phyloP scores from a whole-genome alignment of 2,113 vertebrate genomes.

The Clarias macrocephalus region DNA sequence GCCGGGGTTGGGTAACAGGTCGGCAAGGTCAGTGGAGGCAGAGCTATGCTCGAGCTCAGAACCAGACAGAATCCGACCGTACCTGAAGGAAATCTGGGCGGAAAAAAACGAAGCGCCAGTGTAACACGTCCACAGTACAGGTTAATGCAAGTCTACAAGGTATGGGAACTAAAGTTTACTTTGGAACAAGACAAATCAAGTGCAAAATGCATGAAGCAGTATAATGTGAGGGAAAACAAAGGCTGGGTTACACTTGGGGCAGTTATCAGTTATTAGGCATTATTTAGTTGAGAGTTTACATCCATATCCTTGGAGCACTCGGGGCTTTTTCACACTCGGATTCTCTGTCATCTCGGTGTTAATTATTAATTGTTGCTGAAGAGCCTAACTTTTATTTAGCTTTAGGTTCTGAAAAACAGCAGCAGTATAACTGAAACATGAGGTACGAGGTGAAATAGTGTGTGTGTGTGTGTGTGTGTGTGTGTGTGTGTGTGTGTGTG shows the following conservation, averaged over 20 bases:
- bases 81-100: background rate
- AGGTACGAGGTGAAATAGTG: no score
- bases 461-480: no score
- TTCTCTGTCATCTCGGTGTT: background rate
- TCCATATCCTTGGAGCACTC: background rate
- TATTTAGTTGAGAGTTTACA: background rate
- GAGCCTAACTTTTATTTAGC: background rate
- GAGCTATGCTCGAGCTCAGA: background rate
- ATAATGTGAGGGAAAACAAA: background rate
- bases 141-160: background rate
- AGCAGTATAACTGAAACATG: no score
- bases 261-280: background rate
- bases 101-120: no score
- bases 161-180: background rate
- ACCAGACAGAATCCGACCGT: background rate
- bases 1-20: constrained; percentile 1
- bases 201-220: background rate
- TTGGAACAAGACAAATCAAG: background rate
- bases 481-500: no score
- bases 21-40: background rate
- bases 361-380: background rate
- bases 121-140: no score
- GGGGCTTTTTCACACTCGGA: background rate
- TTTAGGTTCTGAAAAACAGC: background rate
- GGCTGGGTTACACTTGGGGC: background rate